These are phyloP conservation scores for Sitobion miscanthi DNA, from an alignment of 1,140 invertebrate species.

Conservation along the genomic window DNA sequence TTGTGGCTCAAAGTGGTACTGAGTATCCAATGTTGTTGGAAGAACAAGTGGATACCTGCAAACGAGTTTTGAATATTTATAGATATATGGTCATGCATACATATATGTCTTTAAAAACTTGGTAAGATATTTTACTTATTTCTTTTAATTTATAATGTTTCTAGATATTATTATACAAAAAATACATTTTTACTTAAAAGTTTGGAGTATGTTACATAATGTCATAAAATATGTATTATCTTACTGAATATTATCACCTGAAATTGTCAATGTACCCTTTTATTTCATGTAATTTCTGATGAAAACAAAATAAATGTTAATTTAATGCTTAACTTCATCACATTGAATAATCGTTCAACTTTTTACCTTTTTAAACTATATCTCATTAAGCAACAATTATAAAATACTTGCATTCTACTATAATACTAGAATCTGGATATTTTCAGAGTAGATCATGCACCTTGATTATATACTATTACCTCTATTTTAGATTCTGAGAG, in stretches of 20 bases:
- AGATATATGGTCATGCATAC: conserved; percentile 97
- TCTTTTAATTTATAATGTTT: background rate
- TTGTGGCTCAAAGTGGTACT: conserved; percentile 75
- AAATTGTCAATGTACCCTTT: background rate
- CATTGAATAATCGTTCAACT: no score
- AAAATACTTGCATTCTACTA: no score
- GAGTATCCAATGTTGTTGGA: conserved; percentile 70
- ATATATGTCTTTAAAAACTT: conserved; percentile 87
- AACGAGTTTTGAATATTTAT: conserved; percentile 95
- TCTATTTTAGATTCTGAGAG: no score
- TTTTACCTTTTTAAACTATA: no score
- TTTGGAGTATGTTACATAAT: background rate
- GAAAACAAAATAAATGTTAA: no score
- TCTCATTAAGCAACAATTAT: no score
- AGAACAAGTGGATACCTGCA: conserved; percentile 95
- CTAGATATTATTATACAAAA: background rate
- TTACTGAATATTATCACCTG: background rate
- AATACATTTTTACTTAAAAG: background rate
- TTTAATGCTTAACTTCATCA: no score
- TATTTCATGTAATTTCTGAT: background rate
- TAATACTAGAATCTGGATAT: no score
- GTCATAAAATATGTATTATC: background rate
- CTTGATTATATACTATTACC: no score
- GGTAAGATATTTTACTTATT: conserved; percentile 68
- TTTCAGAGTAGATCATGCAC: no score